Conservation (phyloP, 2,113 vertebrate species). For the Oxygymnocypris stewartii region DNA sequence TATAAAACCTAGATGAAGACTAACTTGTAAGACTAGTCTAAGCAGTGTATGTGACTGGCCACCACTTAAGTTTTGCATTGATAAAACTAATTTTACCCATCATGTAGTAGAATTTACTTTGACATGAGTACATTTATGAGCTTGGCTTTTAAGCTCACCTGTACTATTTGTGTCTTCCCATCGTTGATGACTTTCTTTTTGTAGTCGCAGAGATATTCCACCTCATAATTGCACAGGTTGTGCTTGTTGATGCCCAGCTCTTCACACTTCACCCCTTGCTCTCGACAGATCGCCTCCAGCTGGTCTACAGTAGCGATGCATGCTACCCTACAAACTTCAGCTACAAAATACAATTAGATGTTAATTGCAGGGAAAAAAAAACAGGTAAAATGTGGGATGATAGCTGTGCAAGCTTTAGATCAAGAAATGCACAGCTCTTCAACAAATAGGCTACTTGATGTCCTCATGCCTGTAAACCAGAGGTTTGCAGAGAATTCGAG, state of each 20-base stretch:
- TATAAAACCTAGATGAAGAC: too few relatives aligned
- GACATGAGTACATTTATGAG: background rate
- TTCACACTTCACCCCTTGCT: constrained; percentile 70
- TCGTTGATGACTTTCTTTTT: constrained; percentile 65
- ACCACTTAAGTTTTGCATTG: background rate
- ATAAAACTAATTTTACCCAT: background rate
- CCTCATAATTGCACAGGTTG: constrained; percentile 79
- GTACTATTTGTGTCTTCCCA: constrained; percentile 33
- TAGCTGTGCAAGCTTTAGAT: background rate
- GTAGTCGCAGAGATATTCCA: constrained; percentile 81
- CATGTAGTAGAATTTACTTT: background rate
- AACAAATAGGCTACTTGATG: background rate
- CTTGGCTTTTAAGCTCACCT: constrained; percentile 36
- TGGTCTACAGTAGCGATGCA: constrained; percentile 73
- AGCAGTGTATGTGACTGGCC: too few relatives aligned
- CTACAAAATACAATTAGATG: constrained; percentile 21
- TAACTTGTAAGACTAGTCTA: too few relatives aligned
- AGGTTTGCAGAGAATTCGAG: background rate
- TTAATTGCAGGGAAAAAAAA: background rate
- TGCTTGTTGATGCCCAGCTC: constrained; percentile 72
- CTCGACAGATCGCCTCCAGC: constrained; percentile 73
- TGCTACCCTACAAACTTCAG: constrained; percentile 69
- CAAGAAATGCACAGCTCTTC: background rate
- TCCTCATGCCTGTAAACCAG: background rate
- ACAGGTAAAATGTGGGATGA: background rate